Base-by-base conservation (phyloP, 2,888 invertebrate genomes). In the Carpatolechia fugitivella region DNA sequence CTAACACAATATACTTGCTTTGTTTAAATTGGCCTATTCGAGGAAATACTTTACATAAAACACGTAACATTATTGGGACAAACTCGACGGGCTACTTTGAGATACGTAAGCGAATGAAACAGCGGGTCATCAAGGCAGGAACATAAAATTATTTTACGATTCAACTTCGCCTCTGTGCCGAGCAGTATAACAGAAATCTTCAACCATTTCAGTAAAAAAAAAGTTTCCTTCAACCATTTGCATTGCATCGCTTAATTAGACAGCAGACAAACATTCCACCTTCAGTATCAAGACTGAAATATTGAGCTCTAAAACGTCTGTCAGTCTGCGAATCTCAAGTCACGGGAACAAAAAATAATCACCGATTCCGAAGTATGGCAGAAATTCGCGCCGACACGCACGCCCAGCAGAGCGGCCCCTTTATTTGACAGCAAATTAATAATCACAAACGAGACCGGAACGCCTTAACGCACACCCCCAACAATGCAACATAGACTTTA, bases 401-500 rank as follows among this genome's bases (percentile, higher is more conserved):
- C 89, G 88, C 89, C 88, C 87, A 85, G 85, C 85, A 78, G 84
- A 85, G 88, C 89, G 88, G 89, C 90, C 89, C 87, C 88, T 89
- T 89, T 89, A 90, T 89, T 89, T 90, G 89, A 90, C 90, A 89
- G 90, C 87, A 88, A 90, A 89, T 89, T 89, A 90, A 90, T 90
- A 89, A 88, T 81, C 78, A 72, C 74, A 70, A 68, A 66, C 75
- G 70, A 69, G 71, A 84, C 78, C 74, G 78, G 71, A 88, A 85
- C 78, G 84, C 72, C 83, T 67, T 75, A 88, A 82, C 79, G 68
- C 72, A 67, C 74, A 66, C 64, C 68, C 63, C 62, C 68, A 66
- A 71, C 78, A 72, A 74, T 72, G 72, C 67, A 85, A 86, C 74
- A 60, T 80, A 73, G 79, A 81, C 89, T 86, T 79, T 89, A 85